A percentile compares a stretch with the other conserved stretches of the same genome.
Evolutionary conservation across 2,113 vertebrate species (phyloP).

Genomic region (Corydoras sp.): DNA sequence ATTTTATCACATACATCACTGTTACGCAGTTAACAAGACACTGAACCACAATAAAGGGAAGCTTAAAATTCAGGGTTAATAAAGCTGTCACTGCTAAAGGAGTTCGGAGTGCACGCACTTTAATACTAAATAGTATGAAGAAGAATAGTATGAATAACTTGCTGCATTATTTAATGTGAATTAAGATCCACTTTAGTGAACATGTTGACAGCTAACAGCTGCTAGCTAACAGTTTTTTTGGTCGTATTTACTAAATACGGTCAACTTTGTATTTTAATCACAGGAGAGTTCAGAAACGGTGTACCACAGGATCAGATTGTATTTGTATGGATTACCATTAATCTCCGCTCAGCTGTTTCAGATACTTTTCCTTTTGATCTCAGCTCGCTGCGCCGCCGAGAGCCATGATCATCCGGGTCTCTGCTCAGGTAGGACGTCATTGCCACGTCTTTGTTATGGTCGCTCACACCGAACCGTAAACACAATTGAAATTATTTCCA

Average conservation of each 20-base stretch:
- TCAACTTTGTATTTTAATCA: too few species aligned
- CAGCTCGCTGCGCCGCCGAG: background rate
- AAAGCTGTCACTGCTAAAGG: background rate
- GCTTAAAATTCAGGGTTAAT: background rate
- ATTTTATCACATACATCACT: too few species aligned
- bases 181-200: background rate
- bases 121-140: background rate
- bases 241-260: too few species aligned
- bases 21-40: too few species aligned
- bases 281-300: too few species aligned
- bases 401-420: slow-evolving; percentile 37
- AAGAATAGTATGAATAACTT: background rate
- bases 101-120: background rate
- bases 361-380: slow-evolving; percentile 14
- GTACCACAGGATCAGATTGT: background rate
- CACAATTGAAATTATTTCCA: too few species aligned
- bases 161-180: background rate
- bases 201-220: background rate
- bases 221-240: background rate
- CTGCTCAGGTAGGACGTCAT: slow-evolving; percentile 22
- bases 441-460: slow-evolving; percentile 32
- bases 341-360: background rate
- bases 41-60: too few species aligned
- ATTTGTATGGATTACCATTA: slow-evolving; percentile 1
- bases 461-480: too few species aligned